Evolutionary conservation across 2,113 vertebrate genomes (phyloP), one percentile per base, ranked within the genome.

Genomic region (Trematomus loennbergii): DNA sequence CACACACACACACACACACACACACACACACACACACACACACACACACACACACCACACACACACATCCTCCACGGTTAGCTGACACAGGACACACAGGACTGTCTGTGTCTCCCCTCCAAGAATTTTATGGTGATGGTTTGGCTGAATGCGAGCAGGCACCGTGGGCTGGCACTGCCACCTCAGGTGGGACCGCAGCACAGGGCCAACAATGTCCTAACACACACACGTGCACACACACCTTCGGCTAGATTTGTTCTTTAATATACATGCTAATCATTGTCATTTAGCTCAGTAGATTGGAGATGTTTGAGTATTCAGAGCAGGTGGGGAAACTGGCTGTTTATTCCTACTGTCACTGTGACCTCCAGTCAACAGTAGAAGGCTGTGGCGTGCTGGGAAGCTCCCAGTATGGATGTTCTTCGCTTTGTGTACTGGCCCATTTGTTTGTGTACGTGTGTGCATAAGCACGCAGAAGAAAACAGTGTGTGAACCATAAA

Each of bases 41-140:
- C n/a, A n/a, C n/a, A n/a, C n/a, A n/a, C n/a, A n/a, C n/a, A n/a
- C n/a, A n/a, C n/a, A n/a, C n/a, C n/a, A n/a, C n/a, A n/a, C 75
- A 82, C 43, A 88, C 83, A 81, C 74, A 8, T 0, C 78, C 68
- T 85, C 81, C 72, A 89, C 66, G 70, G 82, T 89, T 62, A 77
- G 85, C 67, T 71, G 71, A 85, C 84, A 76, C 79, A 77, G 74
- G 86, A 91, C 84, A 92, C 89, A 94, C 62, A 91, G 87, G 91
- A 88, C 82, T 48, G 84, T 91, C 91, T 90, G 82, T 92, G 84
- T 91, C 77, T 88, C 68, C 76, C 65, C 74, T 93, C 87, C 89
- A 87, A 88, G 84, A 90, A 85, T 87, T 86, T 91, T 91, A 91
- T 89, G 88, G 91, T 83, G 85, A 91, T 87, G 89, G 88, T 91